A percentile compares a stretch with the other conserved stretches of the same genome.
phyloP scores from a whole-genome alignment of 1,140 invertebrate species.

The Bradysia coprophila region DNA sequence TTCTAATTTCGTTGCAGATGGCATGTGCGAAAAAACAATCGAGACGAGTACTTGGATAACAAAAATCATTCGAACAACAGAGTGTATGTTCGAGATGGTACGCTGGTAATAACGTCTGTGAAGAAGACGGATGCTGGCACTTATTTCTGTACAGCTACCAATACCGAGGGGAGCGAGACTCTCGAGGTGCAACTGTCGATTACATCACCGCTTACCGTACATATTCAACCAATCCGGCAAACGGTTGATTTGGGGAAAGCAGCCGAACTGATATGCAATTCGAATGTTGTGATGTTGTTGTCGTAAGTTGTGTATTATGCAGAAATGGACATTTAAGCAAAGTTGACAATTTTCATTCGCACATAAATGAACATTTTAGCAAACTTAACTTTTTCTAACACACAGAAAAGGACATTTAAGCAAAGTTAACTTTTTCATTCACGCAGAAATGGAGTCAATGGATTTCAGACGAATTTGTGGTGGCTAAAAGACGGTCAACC shows the following conservation, averaged over 20 bases:
- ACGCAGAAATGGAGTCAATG: too few relatives aligned
- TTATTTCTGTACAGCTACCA: conserved; percentile 32
- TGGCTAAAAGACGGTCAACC: conserved; percentile 57
- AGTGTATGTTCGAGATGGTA: conserved; percentile 28
- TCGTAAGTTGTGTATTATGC: too few relatives aligned
- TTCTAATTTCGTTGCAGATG: too few relatives aligned
- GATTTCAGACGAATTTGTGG: conserved; percentile 44
- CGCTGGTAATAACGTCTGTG: conserved; percentile 30
- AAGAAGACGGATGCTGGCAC: conserved; percentile 28
- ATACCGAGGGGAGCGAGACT: conserved; percentile 31
- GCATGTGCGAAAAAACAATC: conserved; percentile 27
- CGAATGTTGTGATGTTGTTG: too few relatives aligned
- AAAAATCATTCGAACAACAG: conserved; percentile 23
- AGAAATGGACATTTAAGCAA: too few relatives aligned
- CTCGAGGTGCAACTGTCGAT: conserved; percentile 31
- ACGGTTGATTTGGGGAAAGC: conserved; percentile 32
- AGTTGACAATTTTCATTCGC: too few relatives aligned
- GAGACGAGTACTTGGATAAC: conserved; percentile 29
- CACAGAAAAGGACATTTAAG: too few relatives aligned
- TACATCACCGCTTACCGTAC: conserved; percentile 27
- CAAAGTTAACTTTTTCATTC: too few relatives aligned
- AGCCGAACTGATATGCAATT: conserved; percentile 32
- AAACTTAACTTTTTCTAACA: too few relatives aligned
- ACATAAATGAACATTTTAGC: too few relatives aligned
- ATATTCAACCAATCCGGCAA: conserved; percentile 29